Percentiles rank a stretch among this genome's conserved stretches.
Conservation (phyloP, 2,113 vertebrate genomes). For the Dissostichus mawsoni region DNA sequence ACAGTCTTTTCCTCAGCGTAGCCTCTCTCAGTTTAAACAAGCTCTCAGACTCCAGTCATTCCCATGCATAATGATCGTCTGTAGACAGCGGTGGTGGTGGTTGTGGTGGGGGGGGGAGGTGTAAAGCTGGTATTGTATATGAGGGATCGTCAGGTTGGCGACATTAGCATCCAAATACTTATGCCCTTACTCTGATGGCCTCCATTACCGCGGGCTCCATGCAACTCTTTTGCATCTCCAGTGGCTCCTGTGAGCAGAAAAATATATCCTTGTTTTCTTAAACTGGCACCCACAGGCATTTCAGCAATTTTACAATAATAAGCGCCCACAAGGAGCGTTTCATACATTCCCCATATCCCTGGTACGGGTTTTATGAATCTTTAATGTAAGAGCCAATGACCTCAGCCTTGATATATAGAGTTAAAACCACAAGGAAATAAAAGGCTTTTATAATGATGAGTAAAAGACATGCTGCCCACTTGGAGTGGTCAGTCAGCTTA, state of each 20-base stretch:
- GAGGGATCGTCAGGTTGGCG: conserved; percentile 76
- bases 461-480: conserved; percentile 52
- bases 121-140: conserved; percentile 57
- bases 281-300: conserved; percentile 56
- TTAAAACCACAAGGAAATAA: conserved; percentile 64
- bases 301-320: conserved; percentile 80
- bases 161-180: conserved; percentile 81
- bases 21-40: conserved; percentile 71
- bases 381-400: conserved; percentile 73
- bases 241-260: conserved; percentile 60
- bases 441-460: conserved; percentile 56
- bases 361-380: conserved; percentile 73
- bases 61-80: conserved; percentile 80
- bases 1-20: conserved; percentile 49
- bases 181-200: conserved; percentile 74
- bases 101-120: background rate
- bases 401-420: conserved; percentile 69
- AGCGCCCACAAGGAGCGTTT: conserved; percentile 64
- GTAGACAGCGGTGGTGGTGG: conserved; percentile 36
- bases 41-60: conserved; percentile 75
- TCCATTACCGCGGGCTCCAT: conserved; percentile 69
- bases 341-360: conserved; percentile 73
- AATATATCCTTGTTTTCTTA: conserved; percentile 67
- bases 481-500: conserved; percentile 36
- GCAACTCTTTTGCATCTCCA: conserved; percentile 71